Base-by-base conservation (phyloP, 2,888 invertebrate species). In the Anagyrus pseudococci region DNA sequence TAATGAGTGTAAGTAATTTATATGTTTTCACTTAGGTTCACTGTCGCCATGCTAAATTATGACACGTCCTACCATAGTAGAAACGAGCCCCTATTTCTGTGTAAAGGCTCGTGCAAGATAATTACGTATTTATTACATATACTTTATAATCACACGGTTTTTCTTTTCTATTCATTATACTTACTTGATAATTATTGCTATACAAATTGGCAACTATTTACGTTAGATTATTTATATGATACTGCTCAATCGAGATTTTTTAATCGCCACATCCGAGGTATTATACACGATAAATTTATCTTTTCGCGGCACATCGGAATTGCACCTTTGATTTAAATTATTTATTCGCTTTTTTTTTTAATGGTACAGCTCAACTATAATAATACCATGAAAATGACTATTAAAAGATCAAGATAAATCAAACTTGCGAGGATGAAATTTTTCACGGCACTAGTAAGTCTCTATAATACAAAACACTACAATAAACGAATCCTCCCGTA, bases 201-300 rank as follows among this genome's bases (percentile, higher is more conserved):
- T 65, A 58, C 61, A 65, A 58, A 61, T 65, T 65, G 61, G 58
- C 65, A 65, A 65, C 65, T 65, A 61, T 55, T 58, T 58, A 59
- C 50, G 59, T 59, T 55, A 49, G 46, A 29, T 58, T 25, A 48
- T 55, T 40, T 54, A 56, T 4, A 54, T 19, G 43, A 57, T n/a
- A 29, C 48, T 59, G 22, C 47, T 50, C 53, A 23, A 44, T 29
- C 33, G 29, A 19, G 25, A 55, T n/a, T 47, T 59, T 49, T 64
- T 37, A 25, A 53, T 43, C 41, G 23, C 50, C 57, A 41, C 33
- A 29, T 29, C 10, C 29, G 10, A 10, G 29, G 29, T 40, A 19
- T n/a, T 15, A 26, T 43, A 41, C 4, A 49, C 10, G 13, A n/a
- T n/a, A n/a, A 46, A 44, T 29, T 48, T 20, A 46, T 19, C 3